Evolutionary conservation across 2,888 invertebrate species (phyloP).

Genomic region (Cryptophagus acutangulus): DNA sequence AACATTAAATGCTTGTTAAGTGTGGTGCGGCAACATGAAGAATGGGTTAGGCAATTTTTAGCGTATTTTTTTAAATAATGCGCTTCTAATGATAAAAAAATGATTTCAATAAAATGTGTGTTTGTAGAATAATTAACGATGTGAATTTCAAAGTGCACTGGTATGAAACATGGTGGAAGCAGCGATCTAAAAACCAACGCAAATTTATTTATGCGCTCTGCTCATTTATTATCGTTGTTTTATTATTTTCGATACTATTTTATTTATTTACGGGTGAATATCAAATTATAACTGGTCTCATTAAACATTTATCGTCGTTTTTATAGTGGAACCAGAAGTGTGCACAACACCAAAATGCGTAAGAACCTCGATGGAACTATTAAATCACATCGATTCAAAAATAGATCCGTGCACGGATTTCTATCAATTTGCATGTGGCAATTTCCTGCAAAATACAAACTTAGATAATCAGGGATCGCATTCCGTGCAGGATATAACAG

Average conservation of each 20-base stretch:
- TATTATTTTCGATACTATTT: constrained; percentile 12
- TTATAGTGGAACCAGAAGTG: constrained; percentile 25
- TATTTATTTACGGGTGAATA: constrained; percentile 14
- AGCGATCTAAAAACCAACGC: constrained; percentile 12
- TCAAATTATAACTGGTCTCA: background rate
- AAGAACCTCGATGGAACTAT: constrained; percentile 57
- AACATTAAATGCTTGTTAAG: too few species aligned
- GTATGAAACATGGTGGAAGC: constrained; percentile 18
- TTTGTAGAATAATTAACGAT: constrained; percentile 1
- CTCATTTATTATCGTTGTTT: constrained; percentile 4
- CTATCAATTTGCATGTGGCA: constrained; percentile 71
- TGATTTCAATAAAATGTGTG: too few species aligned
- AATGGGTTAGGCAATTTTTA: too few species aligned
- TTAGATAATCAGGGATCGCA: constrained; percentile 55
- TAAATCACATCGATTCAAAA: constrained; percentile 60
- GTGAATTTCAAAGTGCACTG: background rate
- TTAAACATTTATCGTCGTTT: constrained; percentile 3
- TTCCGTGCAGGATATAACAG: constrained; percentile 28
- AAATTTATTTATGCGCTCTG: constrained; percentile 11
- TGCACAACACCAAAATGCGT: constrained; percentile 33
- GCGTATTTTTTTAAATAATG: too few species aligned
- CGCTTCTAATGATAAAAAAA: too few species aligned
- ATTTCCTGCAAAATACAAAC: constrained; percentile 60
- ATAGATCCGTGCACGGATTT: constrained; percentile 74
- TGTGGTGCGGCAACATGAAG: too few species aligned